Percentiles rank a stretch among this genome's conserved stretches.
Evolutionary conservation across 2,797 vertebrate genomes (phyloP).

Genomic region (Pseudopleuronectes americanus): DNA sequence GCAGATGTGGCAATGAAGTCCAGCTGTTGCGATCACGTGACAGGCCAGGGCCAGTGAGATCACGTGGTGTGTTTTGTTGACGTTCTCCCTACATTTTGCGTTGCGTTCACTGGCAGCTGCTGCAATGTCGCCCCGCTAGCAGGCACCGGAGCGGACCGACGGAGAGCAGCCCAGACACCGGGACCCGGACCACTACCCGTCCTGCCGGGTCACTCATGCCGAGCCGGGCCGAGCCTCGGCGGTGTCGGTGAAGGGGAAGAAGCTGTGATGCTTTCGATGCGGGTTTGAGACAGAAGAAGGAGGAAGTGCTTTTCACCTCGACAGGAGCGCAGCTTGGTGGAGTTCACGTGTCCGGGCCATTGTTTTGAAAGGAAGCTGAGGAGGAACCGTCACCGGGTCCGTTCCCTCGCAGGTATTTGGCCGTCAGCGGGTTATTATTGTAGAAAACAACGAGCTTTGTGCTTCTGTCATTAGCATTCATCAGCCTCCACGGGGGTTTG

Average conservation of each 20-base stretch:
- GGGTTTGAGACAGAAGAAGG: slow-evolving; percentile 47
- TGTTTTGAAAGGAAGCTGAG: slow-evolving; percentile 68
- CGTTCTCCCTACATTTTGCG: slow-evolving; percentile 59
- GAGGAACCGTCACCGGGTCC: neutral
- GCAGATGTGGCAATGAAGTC: fast-evolving
- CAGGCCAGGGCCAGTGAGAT: neutral
- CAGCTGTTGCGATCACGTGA: slow-evolving; percentile 74
- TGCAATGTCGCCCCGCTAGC: slow-evolving; percentile 79
- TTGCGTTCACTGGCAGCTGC: slow-evolving; percentile 51
- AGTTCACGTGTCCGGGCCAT: slow-evolving; percentile 50
- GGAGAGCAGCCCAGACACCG: neutral
- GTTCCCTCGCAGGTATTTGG: too few relatives aligned
- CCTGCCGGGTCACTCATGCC: slow-evolving; percentile 7
- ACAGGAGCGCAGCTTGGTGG: slow-evolving; percentile 55
- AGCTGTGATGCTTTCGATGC: slow-evolving; percentile 40
- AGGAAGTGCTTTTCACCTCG: slow-evolving; percentile 60
- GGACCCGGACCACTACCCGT: slow-evolving; percentile 1
- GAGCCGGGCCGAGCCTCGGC: slow-evolving; percentile 6
- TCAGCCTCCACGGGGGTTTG: slow-evolving; percentile 42
- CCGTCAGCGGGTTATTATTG: slow-evolving; percentile 11
- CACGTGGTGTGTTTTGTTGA: slow-evolving; percentile 83
- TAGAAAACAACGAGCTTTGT: slow-evolving; percentile 23
- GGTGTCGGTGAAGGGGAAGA: slow-evolving; percentile 26
- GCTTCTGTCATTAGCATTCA: slow-evolving; percentile 50
- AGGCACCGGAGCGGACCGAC: slow-evolving; percentile 32